These are phyloP conservation scores for Microcaecilia unicolor DNA, from an alignment of 2,797 vertebrate species.

Conservation along the genomic window DNA sequence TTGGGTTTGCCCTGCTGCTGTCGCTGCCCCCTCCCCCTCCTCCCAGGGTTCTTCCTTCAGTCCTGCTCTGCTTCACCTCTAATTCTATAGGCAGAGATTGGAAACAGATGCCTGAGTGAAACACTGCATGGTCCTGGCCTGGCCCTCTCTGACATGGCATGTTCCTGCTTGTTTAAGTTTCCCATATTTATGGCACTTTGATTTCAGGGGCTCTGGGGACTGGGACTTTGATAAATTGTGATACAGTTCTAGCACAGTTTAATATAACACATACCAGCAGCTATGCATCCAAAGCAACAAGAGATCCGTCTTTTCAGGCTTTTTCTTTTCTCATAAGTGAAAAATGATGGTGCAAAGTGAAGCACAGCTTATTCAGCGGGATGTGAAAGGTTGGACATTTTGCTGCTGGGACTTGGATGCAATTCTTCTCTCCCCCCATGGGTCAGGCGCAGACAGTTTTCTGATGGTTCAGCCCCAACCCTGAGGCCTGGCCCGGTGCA, in stretches of 20 bases:
- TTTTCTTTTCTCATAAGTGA: neutral
- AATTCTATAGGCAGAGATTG: conserved; percentile 15
- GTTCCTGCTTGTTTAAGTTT: too few relatives aligned
- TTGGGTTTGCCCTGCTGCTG: accelerated
- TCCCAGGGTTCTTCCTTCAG: neutral
- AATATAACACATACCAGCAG: conserved; percentile 6
- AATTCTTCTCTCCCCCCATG: too few relatives aligned
- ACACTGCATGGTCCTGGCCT: too few relatives aligned
- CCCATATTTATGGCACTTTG: conserved; percentile 35
- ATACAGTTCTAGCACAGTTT: conserved; percentile 8
- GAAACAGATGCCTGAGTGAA: conserved; percentile 17
- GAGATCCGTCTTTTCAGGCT: neutral
- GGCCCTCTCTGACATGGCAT: too few relatives aligned
- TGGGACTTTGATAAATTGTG: conserved; percentile 25
- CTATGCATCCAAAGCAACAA: conserved; percentile 11
- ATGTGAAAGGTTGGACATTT: too few relatives aligned
- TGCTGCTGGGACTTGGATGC: too few relatives aligned
- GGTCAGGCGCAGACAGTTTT: too few relatives aligned
- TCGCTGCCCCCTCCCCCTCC: too few relatives aligned
- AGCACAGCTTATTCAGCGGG: too few relatives aligned
- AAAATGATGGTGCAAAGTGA: conserved; percentile 16
- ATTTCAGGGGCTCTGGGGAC: conserved; percentile 41
- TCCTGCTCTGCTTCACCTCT: neutral
- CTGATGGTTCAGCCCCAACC: too few relatives aligned
- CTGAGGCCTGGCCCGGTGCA: too few relatives aligned